Percentiles rank a stretch among this genome's conserved stretches.
These are phyloP conservation scores for Chloropsis cyanopogon DNA, from an alignment of 2,113 vertebrate species.

Conservation along the genomic window DNA sequence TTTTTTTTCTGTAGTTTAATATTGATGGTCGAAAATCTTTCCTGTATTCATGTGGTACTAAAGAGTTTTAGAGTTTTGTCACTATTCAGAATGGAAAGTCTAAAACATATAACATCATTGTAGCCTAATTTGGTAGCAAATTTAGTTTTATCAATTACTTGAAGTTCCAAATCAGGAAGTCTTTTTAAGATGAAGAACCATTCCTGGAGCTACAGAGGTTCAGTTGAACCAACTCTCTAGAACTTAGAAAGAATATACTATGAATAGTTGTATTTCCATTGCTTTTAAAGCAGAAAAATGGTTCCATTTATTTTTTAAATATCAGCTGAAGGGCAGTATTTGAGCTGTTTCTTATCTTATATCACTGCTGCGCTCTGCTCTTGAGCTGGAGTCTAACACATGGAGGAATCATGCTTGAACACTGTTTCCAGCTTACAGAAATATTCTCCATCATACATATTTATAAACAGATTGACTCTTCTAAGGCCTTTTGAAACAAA, in stretches of 20 bases:
- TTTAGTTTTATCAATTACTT: not conserved
- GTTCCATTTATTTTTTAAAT: not conserved
- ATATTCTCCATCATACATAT: not conserved
- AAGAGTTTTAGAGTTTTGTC: not conserved
- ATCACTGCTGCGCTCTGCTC: not conserved
- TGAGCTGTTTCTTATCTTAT: not conserved
- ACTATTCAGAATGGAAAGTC: not conserved
- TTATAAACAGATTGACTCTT: not conserved
- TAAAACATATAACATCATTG: not conserved
- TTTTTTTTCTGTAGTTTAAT: not conserved
- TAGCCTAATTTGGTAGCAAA: not conserved
- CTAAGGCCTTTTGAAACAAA: not conserved
- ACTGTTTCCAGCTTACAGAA: not conserved
- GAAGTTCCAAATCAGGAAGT: not conserved
- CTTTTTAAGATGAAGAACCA: not conserved
- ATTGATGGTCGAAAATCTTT: not conserved
- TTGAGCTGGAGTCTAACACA: not conserved
- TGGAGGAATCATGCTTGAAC: not conserved
- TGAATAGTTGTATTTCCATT: not conserved
- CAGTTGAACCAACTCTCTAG: not conserved
- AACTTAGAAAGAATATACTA: not conserved
- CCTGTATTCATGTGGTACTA: not conserved
- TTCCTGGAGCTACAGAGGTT: not conserved
- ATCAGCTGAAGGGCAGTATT: not conserved
- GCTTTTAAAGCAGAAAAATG: not conserved